A percentile compares a stretch with the other conserved stretches of the same genome.
Evolutionary conservation across 2,888 invertebrate species (phyloP).

Genomic region (Cyaniris semiargus): DNA sequence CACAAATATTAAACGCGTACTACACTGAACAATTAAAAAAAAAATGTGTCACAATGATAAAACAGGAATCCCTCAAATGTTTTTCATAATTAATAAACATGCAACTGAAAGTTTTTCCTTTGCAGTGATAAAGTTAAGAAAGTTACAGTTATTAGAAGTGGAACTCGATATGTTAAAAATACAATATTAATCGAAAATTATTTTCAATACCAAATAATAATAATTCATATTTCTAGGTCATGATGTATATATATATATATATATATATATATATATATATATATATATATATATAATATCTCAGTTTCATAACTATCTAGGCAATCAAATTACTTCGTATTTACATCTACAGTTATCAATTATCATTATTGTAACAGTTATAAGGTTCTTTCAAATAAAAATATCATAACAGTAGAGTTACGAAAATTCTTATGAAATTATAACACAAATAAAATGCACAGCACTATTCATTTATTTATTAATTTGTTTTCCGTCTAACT

Average conservation of each 20-base stretch:
- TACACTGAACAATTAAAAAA: too few relatives aligned
- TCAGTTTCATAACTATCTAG: neutral
- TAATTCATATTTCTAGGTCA: neutral
- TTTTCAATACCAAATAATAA: neutral
- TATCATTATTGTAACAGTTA: neutral
- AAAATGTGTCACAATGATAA: too few relatives aligned
- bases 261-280: too few relatives aligned
- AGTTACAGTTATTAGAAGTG: too few relatives aligned
- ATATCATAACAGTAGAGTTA: neutral
- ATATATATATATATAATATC: neutral
- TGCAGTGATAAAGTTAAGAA: too few relatives aligned
- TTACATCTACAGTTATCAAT: neutral
- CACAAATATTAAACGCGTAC: neutral
- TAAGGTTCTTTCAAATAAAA: neutral
- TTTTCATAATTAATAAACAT: neutral
- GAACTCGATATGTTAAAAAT: too few relatives aligned
- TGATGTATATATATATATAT: neutral
- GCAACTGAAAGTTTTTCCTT: too few relatives aligned
- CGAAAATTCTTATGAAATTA: neutral
- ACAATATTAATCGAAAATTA: too few relatives aligned
- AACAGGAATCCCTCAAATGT: neutral
- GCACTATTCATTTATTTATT: neutral
- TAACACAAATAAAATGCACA: neutral
- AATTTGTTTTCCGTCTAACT: neutral
- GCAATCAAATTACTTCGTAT: conserved; percentile 1